A percentile compares a stretch with the other conserved stretches of the same genome.
Evolutionary conservation across 2,113 vertebrate species (phyloP).

Genomic region (Calypte anna): DNA sequence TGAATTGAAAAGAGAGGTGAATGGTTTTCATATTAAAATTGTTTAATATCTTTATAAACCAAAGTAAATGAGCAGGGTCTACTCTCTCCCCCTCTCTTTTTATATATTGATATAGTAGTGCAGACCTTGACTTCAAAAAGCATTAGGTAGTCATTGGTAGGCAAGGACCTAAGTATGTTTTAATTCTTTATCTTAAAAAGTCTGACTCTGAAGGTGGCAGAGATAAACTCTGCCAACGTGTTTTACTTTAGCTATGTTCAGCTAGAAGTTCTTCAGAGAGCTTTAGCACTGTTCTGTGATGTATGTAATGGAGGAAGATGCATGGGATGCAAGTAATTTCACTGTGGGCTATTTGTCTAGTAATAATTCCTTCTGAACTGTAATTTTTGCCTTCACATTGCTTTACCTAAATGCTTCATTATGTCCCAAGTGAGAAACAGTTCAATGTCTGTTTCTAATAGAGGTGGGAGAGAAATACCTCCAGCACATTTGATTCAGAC

Average conservation of each 20-base stretch:
- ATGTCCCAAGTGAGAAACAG: background rate
- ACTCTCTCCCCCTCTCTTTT: rapidly evolving
- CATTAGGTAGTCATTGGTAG: background rate
- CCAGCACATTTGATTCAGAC: background rate
- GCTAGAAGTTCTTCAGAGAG: background rate
- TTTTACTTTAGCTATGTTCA: too few species aligned
- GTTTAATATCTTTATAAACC: background rate
- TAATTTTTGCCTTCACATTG: background rate
- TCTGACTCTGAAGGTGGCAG: background rate
- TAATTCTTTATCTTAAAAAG: background rate
- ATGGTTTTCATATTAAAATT: background rate
- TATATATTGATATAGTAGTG: background rate
- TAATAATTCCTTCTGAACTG: background rate
- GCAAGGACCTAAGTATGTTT: background rate
- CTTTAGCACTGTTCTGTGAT: background rate
- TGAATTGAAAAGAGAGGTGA: conserved; percentile 88
- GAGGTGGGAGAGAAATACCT: background rate
- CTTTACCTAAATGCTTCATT: background rate
- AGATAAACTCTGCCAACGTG: too few species aligned
- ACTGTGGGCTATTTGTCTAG: background rate
- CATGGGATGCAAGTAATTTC: background rate
- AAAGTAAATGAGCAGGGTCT: background rate
- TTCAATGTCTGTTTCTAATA: background rate
- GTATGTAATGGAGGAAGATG: background rate
- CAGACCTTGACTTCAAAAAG: background rate